Percentiles rank a stretch among this genome's conserved stretches.
phyloP scores from a whole-genome alignment of 2,113 vertebrate species.

The Ptilonorhynchus violaceus region DNA sequence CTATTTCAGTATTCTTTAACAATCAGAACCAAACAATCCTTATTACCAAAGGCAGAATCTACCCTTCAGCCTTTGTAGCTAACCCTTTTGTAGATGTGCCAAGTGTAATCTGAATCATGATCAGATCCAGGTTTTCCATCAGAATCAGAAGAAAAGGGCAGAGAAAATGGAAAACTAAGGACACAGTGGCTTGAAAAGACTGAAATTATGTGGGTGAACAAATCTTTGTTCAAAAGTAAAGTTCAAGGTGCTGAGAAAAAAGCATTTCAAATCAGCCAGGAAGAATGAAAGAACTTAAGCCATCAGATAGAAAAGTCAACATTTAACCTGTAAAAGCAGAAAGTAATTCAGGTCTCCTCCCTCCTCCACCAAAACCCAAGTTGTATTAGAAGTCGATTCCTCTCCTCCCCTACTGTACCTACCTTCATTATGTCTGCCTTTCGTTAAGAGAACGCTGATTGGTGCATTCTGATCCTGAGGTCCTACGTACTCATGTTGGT shows the following conservation, averaged over 20 bases:
- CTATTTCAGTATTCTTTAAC: background rate
- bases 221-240: background rate
- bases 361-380: background rate
- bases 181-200: background rate
- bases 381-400: background rate
- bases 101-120: background rate
- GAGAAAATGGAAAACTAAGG: background rate
- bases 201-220: background rate
- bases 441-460: constrained; percentile 84
- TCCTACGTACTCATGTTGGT: background rate
- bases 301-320: background rate
- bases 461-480: constrained; percentile 73
- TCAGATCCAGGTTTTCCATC: background rate
- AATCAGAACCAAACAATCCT: background rate
- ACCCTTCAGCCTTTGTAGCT: background rate
- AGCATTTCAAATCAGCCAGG: background rate
- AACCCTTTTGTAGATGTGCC: background rate
- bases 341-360: background rate
- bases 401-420: background rate
- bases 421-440: constrained; percentile 92
- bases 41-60: background rate
- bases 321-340: background rate
- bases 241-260: background rate
- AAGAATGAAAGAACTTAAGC: background rate
- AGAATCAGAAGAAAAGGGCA: background rate